These are phyloP conservation scores for Merluccius polli DNA, from an alignment of 2,797 vertebrate genomes.

Conservation along the genomic window DNA sequence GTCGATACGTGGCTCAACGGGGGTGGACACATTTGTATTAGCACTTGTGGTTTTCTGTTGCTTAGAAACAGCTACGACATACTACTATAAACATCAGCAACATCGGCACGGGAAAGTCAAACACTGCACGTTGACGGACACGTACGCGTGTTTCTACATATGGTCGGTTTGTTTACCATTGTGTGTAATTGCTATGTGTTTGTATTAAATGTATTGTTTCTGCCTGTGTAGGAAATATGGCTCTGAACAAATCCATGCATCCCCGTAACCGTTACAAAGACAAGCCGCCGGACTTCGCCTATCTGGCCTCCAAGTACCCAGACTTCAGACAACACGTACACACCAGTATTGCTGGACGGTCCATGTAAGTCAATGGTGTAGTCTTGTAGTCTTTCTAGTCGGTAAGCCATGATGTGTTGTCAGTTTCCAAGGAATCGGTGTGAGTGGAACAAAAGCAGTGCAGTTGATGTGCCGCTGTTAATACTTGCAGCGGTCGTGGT, in stretches of 20 bases:
- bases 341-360: constrained; percentile 77
- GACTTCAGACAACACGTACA: constrained; percentile 86
- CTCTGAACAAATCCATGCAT: constrained; percentile 88
- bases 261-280: constrained; percentile 89
- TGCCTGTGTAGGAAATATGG: constrained; percentile 63
- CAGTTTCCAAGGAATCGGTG: too few relatives aligned
- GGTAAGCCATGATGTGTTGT: neutral
- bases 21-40: neutral
- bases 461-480: neutral
- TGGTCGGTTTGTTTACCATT: neutral
- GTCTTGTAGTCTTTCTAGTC: constrained; percentile 27
- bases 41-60: neutral
- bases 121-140: neutral
- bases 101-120: too few relatives aligned
- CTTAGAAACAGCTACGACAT: too few relatives aligned
- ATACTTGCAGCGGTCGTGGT: neutral
- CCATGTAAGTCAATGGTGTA: constrained; percentile 73
- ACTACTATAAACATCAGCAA: too few relatives aligned
- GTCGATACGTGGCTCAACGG: neutral
- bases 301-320: constrained; percentile 85
- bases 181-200: neutral
- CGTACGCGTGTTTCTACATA: neutral
- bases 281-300: constrained; percentile 85
- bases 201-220: neutral
- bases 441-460: too few relatives aligned